These are phyloP conservation scores for Rhadinocentrus ornatus DNA, from an alignment of 2,797 vertebrate species.

Conservation along the genomic window DNA sequence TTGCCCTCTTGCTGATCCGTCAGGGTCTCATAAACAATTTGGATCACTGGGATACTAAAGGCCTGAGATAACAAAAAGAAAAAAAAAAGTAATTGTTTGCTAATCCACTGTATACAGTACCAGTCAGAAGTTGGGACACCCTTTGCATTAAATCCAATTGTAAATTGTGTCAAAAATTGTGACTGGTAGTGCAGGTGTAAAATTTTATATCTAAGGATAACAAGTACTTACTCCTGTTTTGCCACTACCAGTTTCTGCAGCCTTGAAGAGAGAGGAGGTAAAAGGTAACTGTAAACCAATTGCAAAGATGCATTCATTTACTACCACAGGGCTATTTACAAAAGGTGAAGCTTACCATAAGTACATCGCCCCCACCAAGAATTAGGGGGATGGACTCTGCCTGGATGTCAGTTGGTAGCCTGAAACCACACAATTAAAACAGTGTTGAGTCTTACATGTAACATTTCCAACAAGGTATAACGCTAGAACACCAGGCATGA, in stretches of 20 bases:
- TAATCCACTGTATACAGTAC: background rate
- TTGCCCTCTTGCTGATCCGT: constrained; percentile 97
- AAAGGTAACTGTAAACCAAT: background rate
- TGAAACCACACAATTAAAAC: constrained; percentile 59
- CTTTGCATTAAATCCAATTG: background rate
- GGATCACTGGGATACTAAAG: constrained; percentile 98
- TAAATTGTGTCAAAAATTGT: background rate
- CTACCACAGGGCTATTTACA: background rate
- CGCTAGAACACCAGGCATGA: background rate
- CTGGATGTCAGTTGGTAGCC: constrained; percentile 97
- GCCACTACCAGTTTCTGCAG: constrained; percentile 98
- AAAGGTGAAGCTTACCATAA: constrained; percentile 86
- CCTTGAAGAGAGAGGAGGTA: constrained; percentile 75
- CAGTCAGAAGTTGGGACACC: background rate
- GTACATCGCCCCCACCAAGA: constrained; percentile 96
- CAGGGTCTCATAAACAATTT: constrained; percentile 97
- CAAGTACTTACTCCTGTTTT: constrained; percentile 95
- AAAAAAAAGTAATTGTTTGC: background rate
- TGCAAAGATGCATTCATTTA: background rate
- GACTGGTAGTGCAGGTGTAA: background rate
- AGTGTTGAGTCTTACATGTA: background rate
- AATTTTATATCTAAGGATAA: background rate
- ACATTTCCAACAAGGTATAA: background rate
- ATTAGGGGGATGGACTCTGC: constrained; percentile 96
- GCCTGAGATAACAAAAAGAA: constrained; percentile 80